Evolutionary conservation across 2,888 invertebrate genomes (phyloP), one percentile per base, ranked within the genome.

Genomic region (Hyalella azteca): DNA sequence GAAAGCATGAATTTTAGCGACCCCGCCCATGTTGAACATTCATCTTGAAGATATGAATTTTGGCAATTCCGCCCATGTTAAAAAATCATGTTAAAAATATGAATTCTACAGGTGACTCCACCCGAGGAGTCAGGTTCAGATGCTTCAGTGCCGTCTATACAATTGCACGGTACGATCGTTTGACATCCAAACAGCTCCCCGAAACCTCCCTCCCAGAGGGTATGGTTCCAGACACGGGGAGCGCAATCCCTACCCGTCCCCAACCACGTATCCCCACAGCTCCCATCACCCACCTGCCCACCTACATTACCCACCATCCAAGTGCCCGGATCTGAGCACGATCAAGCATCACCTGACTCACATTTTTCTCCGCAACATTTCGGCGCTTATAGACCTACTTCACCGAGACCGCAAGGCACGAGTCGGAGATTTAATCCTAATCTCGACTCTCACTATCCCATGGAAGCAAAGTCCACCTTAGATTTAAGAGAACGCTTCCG

Each of bases 51-150:
- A n/a, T n/a, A n/a, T n/a, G n/a, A n/a, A n/a, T n/a, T n/a, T n/a
- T n/a, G n/a, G n/a, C n/a, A n/a, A n/a, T n/a, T n/a, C n/a, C n/a
- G n/a, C n/a, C n/a, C n/a, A n/a, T n/a, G n/a, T n/a, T n/a, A n/a
- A n/a, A n/a, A n/a, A n/a, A n/a, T n/a, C n/a, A n/a, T n/a, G n/a
- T n/a, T n/a, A n/a, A n/a, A n/a, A n/a, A n/a, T n/a, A n/a, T n/a
- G n/a, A n/a, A n/a, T n/a, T 79, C 19, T n/a, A 1, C 78, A 84
- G 84, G 84, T 84, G 11, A 84, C 84, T 22, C 84, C 84, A 3
- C 84, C 84, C 3, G 84, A 84, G 78, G 84, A 84, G 78, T 84
- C 81, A 32, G 84, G 82, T 1, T 84, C 84, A 32, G 84, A 84
- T 54, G 82, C 84, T 40, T 84, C 84, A 22, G 84, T 84, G 9